Percentiles rank a stretch among this genome's conserved stretches.
phyloP scores from a whole-genome alignment of 2,113 vertebrate species.

The Cettia cetti region DNA sequence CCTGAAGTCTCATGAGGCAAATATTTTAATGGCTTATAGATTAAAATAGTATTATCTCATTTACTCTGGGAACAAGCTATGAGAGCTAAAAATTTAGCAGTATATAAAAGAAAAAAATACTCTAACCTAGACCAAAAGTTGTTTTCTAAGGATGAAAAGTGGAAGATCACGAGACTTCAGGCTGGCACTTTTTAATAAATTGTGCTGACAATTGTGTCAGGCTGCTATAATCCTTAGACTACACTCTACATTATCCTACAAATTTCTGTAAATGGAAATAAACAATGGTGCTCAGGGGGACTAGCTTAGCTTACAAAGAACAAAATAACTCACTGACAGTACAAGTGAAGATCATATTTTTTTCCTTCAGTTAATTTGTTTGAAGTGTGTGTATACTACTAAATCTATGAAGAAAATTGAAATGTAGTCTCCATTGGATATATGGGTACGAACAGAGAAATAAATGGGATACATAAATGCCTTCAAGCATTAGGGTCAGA shows the following conservation, averaged over 20 bases:
- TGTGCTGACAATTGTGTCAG: neutral
- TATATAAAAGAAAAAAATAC: neutral
- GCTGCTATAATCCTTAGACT: neutral
- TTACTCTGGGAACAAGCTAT: neutral
- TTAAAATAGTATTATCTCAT: neutral
- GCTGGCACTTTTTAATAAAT: neutral
- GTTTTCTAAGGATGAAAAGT: neutral
- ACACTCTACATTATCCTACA: neutral
- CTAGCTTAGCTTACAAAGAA: neutral
- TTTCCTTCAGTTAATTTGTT: neutral
- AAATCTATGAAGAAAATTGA: neutral
- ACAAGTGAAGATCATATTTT: neutral
- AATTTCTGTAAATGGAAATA: constrained; percentile 12
- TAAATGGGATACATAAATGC: neutral
- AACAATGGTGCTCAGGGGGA: neutral
- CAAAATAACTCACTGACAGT: neutral
- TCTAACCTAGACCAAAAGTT: neutral
- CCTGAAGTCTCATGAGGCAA: neutral
- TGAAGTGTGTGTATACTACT: rapidly evolving
- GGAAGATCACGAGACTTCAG: neutral
- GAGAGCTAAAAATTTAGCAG: neutral
- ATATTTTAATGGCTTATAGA: neutral
- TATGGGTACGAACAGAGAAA: neutral
- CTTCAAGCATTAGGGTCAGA: neutral
- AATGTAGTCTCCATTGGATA: neutral